A percentile compares a stretch with the other conserved stretches of the same genome.
Conservation (phyloP, 2,113 vertebrate genomes). For the Aspidoscelis tigris region DNA sequence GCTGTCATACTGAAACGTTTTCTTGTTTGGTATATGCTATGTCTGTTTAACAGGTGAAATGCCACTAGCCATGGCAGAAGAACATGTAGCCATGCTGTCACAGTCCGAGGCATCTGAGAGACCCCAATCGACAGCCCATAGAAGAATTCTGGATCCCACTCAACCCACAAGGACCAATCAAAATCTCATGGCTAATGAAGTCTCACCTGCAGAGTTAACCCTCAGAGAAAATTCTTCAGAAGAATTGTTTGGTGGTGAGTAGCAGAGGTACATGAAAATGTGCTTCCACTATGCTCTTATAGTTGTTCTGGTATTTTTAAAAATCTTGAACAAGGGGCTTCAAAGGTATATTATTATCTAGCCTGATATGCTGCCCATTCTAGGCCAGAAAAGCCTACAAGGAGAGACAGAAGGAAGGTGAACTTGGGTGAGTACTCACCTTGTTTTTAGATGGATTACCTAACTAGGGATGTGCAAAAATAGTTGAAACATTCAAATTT, state of each 20-base stretch:
- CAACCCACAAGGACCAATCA: neutral
- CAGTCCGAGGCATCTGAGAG: neutral
- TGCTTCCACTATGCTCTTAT: neutral
- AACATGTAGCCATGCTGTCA: constrained; percentile 6
- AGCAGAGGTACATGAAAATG: neutral
- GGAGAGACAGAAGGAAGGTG: no score
- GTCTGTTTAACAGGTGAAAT: constrained; percentile 17
- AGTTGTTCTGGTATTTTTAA: neutral
- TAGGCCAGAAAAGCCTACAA: no score
- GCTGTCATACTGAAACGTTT: neutral
- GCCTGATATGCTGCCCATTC: no score
- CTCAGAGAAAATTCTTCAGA: neutral
- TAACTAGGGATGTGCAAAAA: no score
- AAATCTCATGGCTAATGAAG: constrained; percentile 6
- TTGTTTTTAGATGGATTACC: no score
- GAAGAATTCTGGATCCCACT: constrained; percentile 4
- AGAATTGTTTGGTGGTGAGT: neutral
- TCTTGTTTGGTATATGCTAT: neutral
- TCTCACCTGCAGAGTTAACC: neutral
- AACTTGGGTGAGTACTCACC: no score
- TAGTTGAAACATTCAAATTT: no score
- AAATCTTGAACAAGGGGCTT: neutral
- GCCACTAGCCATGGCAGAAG: constrained; percentile 20
- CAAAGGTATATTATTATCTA: no score
- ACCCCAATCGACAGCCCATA: neutral